Conservation (phyloP, 2,888 invertebrate species). For the Sinodicranocentrus sp. region DNA sequence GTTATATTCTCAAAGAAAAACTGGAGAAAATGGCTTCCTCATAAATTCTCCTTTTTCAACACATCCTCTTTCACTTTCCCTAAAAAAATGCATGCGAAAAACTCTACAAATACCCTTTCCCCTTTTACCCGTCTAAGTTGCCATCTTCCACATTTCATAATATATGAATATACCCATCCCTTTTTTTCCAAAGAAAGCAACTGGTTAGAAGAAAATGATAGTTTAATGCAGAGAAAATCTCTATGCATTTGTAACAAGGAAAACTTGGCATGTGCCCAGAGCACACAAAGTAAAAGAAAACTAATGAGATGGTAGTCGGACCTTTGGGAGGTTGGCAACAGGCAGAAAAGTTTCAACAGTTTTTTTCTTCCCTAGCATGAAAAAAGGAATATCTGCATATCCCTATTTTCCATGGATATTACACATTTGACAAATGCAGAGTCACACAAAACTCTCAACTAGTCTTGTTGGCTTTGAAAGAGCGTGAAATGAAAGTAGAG, state of each 20-base stretch:
- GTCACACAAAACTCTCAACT: no score
- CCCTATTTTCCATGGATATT: not conserved
- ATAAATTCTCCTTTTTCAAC: no score
- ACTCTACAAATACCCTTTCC: no score
- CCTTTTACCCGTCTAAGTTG: no score
- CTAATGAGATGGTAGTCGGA: slow-evolving; percentile 62
- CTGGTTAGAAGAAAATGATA: slow-evolving; percentile 32
- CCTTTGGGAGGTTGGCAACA: slow-evolving; percentile 62
- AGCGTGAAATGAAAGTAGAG: not conserved
- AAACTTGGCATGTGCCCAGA: slow-evolving; percentile 48
- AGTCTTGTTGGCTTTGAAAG: no score
- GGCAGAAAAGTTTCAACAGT: slow-evolving; percentile 63
- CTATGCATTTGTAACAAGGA: slow-evolving; percentile 42
- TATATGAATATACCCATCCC: not conserved
- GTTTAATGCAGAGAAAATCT: slow-evolving; percentile 30
- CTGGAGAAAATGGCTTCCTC: no score
- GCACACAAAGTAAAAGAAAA: slow-evolving; percentile 1
- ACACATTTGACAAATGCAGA: no score
- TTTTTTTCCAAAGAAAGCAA: slow-evolving; percentile 19
- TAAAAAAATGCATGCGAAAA: no score
- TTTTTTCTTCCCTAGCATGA: slow-evolving; percentile 22
- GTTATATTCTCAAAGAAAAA: no score
- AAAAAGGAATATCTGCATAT: not conserved
- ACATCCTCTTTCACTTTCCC: no score
- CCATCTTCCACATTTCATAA: no score